Conservation (phyloP, 2,113 vertebrate genomes). For the Catharus fuscescens region DNA sequence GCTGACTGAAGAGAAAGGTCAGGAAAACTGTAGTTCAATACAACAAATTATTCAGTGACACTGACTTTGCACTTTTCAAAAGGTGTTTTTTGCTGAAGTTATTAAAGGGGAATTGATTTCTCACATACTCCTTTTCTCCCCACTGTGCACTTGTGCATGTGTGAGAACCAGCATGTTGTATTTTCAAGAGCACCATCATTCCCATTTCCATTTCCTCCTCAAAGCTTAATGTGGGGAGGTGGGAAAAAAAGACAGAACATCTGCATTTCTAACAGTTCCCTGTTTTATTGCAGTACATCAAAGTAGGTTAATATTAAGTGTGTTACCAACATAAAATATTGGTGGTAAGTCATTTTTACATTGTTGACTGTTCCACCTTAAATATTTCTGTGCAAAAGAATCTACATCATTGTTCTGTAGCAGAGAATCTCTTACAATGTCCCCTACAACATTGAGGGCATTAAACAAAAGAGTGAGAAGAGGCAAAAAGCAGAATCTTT, state of each 20-base stretch:
- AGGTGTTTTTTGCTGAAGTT: neutral
- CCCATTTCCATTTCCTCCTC: neutral
- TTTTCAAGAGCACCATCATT: neutral
- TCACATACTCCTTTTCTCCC: neutral
- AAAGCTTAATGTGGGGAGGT: neutral
- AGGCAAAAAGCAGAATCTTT: slow-evolving; percentile 72
- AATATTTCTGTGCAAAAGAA: slow-evolving; percentile 98
- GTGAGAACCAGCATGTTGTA: neutral
- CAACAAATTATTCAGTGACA: neutral
- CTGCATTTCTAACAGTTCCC: slow-evolving; percentile 85
- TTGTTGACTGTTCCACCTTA: slow-evolving; percentile 90
- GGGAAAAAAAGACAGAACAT: slow-evolving; percentile 44
- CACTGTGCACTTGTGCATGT: neutral
- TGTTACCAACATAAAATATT: slow-evolving; percentile 87
- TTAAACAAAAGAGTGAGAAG: slow-evolving; percentile 81
- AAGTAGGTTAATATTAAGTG: slow-evolving; percentile 94
- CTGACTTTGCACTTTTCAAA: neutral
- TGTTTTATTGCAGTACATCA: slow-evolving; percentile 98
- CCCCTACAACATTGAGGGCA: slow-evolving; percentile 82
- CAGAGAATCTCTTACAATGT: slow-evolving; percentile 88
- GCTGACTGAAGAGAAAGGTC: neutral
- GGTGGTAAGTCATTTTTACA: slow-evolving; percentile 85
- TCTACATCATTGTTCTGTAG: slow-evolving; percentile 88
- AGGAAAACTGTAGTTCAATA: neutral
- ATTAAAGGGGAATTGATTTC: rapidly evolving